phyloP scores from a whole-genome alignment of 2,113 vertebrate species.

The Gulo gulo region DNA sequence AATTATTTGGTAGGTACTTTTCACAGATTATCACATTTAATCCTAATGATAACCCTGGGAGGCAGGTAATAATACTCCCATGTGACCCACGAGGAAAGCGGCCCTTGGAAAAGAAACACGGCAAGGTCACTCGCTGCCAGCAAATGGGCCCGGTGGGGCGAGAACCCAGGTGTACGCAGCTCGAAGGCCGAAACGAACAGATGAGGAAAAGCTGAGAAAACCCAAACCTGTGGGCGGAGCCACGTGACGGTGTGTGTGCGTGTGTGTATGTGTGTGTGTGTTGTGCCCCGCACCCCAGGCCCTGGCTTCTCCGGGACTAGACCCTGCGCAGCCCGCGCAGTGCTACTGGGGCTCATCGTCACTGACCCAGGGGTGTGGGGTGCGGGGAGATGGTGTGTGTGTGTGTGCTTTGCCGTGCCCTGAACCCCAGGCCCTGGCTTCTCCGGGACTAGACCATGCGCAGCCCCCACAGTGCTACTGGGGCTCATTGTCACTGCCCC shows the following conservation, averaged over 20 bases:
- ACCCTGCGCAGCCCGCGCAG: no score
- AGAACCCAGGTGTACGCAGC: neutral
- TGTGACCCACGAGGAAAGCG: neutral
- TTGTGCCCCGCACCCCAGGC: no score
- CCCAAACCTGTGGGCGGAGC: fast-evolving
- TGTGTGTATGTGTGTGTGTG: no score
- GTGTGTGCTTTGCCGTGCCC: no score
- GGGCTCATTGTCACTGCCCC: fast-evolving
- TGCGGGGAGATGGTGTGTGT: no score
- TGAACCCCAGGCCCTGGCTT: no score
- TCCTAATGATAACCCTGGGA: neutral
- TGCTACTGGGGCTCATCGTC: fast-evolving
- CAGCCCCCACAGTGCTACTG: neutral
- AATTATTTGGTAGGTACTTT: fast-evolving
- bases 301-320: no score
- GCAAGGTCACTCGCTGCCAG: neutral
- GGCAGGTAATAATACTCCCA: neutral
- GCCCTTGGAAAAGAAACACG: neutral
- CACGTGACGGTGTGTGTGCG: fast-evolving
- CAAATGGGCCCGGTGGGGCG: neutral
- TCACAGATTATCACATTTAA: neutral
- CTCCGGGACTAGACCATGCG: no score
- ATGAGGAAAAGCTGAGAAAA: neutral
- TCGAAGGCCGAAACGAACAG: neutral
- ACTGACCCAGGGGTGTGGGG: fast-evolving